Conservation (phyloP, 2,113 vertebrate genomes). For the Burhinus bistriatus region DNA sequence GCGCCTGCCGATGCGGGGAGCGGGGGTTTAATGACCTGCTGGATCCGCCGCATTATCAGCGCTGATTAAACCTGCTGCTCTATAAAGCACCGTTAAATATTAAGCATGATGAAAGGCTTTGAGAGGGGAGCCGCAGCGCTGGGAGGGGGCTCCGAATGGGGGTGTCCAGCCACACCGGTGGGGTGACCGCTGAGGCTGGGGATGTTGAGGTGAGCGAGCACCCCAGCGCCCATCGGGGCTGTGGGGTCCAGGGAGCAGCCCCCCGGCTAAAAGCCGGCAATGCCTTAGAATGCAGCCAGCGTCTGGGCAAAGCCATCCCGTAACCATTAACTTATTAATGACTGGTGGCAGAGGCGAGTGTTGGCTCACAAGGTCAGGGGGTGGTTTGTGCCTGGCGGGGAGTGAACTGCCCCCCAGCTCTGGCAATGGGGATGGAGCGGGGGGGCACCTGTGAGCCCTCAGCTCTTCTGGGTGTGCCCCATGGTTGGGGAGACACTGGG, state of each 20-base stretch:
- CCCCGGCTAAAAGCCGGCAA: background rate
- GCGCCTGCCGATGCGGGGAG: background rate
- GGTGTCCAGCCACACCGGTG: fast-evolving
- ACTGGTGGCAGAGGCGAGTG: background rate
- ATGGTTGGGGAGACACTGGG: background rate
- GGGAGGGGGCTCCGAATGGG: background rate
- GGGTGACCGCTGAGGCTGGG: background rate
- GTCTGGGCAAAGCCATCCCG: background rate
- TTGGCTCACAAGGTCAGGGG: conserved; percentile 52
- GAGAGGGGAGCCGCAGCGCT: fast-evolving
- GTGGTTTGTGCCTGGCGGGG: conserved; percentile 25
- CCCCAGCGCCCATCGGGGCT: fast-evolving
- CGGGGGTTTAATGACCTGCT: conserved; percentile 49
- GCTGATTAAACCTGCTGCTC: conserved; percentile 67
- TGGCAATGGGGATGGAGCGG: background rate
- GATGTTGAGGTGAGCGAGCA: fast-evolving
- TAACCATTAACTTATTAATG: conserved; percentile 75
- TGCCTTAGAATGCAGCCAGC: fast-evolving
- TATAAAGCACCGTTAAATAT: conserved; percentile 72
- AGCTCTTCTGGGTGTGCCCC: background rate
- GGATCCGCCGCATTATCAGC: conserved; percentile 54
- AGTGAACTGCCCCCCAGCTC: conserved; percentile 4
- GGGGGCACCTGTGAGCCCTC: background rate
- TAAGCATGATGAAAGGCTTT: conserved; percentile 49
- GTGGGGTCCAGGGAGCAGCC: background rate